These are phyloP conservation scores for Lindbergichthys nudifrons DNA, from an alignment of 2,797 vertebrate species.

Conservation along the genomic window DNA sequence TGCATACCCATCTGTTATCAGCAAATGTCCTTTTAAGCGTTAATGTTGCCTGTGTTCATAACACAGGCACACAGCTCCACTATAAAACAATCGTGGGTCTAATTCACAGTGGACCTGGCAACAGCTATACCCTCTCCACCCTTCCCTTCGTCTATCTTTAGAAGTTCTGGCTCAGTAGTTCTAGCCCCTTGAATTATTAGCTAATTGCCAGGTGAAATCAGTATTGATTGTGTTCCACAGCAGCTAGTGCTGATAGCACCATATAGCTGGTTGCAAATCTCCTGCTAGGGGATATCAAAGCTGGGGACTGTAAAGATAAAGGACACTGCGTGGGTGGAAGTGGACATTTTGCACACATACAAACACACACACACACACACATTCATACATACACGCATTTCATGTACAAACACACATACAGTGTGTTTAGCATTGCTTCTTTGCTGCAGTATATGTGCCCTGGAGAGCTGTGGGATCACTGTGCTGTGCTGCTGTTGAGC, in stretches of 20 bases:
- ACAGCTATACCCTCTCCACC: slow-evolving; percentile 5
- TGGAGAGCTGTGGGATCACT: slow-evolving; percentile 72
- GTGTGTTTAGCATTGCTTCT: slow-evolving; percentile 44
- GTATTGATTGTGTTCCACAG: slow-evolving; percentile 81
- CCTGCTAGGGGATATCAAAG: slow-evolving; percentile 69
- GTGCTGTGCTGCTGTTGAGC: slow-evolving; percentile 64
- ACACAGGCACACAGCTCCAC: slow-evolving; percentile 12
- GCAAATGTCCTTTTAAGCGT: slow-evolving; percentile 35
- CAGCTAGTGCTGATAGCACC: slow-evolving; percentile 73
- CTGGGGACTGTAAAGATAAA: slow-evolving; percentile 59
- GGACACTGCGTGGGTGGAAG: slow-evolving; percentile 61
- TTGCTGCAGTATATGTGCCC: slow-evolving; percentile 69
- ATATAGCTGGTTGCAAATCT: slow-evolving; percentile 70
- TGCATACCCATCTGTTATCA: slow-evolving; percentile 12
- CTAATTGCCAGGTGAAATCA: slow-evolving; percentile 83
- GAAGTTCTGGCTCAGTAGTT: slow-evolving; percentile 56
- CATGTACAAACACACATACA: slow-evolving; percentile 25
- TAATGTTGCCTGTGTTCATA: slow-evolving; percentile 45
- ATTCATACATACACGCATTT: slow-evolving; percentile 2
- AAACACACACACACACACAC: slow-evolving; percentile 6
- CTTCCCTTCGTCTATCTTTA: slow-evolving; percentile 28
- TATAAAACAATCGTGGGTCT: slow-evolving; percentile 23
- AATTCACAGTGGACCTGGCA: slow-evolving; percentile 20
- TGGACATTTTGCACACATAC: slow-evolving; percentile 40
- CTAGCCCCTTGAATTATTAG: slow-evolving; percentile 80